Evolutionary conservation across 2,113 vertebrate genomes (phyloP).

Genomic region (Excalfactoria chinensis): DNA sequence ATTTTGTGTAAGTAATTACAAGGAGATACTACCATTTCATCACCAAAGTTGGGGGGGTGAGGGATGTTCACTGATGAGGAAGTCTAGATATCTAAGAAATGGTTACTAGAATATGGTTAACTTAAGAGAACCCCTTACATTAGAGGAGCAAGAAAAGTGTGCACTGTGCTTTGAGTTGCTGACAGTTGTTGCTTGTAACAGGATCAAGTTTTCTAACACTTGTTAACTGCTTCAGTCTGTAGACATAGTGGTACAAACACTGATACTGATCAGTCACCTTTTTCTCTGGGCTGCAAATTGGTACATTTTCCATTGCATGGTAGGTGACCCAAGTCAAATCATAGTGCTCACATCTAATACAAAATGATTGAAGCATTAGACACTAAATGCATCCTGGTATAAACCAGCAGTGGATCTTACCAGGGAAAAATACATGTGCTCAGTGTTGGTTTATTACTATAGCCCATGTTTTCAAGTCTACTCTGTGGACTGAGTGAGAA

Average conservation of each 20-base stretch:
- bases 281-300: neutral
- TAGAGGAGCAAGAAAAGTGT: neutral
- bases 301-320: neutral
- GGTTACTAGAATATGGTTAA: neutral
- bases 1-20: neutral
- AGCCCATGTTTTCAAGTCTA: neutral
- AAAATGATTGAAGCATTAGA: neutral
- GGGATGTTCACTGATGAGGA: neutral
- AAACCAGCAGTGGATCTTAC: neutral
- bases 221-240: neutral
- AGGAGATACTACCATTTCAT: neutral
- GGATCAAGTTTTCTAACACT: neutral
- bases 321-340: neutral
- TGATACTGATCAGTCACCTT: slow-evolving; percentile 28
- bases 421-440: neutral
- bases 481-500: neutral
- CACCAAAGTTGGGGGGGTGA: neutral
- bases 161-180: neutral
- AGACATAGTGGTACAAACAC: neutral
- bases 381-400: neutral
- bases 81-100: neutral
- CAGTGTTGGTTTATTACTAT: neutral
- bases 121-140: neutral
- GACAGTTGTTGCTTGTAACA: neutral
- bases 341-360: neutral